Base-by-base conservation (phyloP, 2,797 vertebrate genomes). In the Podargus strigoides region DNA sequence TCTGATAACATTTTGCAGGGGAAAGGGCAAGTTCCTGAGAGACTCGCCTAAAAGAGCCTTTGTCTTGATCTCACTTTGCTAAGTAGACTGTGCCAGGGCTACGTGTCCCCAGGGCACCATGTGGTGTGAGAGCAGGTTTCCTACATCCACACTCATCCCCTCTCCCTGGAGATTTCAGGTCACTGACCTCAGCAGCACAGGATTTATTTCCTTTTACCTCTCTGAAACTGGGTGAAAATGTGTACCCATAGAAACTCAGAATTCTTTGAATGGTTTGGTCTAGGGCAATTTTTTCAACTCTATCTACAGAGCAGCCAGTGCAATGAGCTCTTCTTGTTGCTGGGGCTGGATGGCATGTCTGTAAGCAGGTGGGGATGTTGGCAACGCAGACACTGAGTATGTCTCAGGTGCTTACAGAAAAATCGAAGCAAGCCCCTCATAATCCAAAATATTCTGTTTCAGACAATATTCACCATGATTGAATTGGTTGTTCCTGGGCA, bases 91-190 rank as follows among this genome's bases (percentile, higher is more conserved):
- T 75, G 84, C 59, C 66, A 59, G 76, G 22, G 26, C 32, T 81
- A 6, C 0, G 0, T n/a, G 63, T 85, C 58, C 44, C 69, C 1
- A 1, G 34, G 70, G 66, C 62, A 73, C 37, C 42, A 22, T 0
- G 0, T 66, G 66, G 27, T 58, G 12, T 36, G 23, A 44, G 2
- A 46, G 7, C 22, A 39, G 36, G 28, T 62, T 85, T 79, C 50
- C 49, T 86, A 55, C 8, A 7, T 18, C 50, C 18, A 79, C 22
- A 3, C 32, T 90, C 55, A 62, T 69, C 50, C 27, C 58, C 24
- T 82, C 23, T 62, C 67, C 39, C 4, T 12, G 21, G 23, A 70
- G 17, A 63, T 63, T 69, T 90, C 74, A 59, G 44, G 44, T 85
- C 50, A 41, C 28, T 30, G 55, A 52, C n/a, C 42, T 90, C 70